These are phyloP conservation scores for Axinella damicornis DNA, from an alignment of 37 sponge, comb jelly and placozoan genomes.

Conservation along the genomic window DNA sequence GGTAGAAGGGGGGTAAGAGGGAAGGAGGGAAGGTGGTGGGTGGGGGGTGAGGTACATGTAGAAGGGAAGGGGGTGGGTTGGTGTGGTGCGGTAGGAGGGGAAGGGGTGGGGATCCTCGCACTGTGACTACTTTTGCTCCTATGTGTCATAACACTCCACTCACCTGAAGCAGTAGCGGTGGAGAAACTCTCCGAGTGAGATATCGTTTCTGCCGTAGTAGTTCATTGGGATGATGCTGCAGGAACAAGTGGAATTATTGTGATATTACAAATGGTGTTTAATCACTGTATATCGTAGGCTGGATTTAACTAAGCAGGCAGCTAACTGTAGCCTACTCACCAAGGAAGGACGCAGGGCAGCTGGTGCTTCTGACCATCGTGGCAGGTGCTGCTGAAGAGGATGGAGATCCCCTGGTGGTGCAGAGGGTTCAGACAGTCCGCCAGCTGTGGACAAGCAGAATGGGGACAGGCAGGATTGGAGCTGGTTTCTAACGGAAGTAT, in stretches of 20 bases:
- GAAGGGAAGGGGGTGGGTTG: background rate
- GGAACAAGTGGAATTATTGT: background rate
- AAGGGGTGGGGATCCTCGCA: no score
- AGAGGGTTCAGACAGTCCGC: slow-evolving; percentile 75
- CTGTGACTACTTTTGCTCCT: no score
- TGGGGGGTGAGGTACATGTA: no score
- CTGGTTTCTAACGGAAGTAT: no score
- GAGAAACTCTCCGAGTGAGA: slow-evolving; percentile 91
- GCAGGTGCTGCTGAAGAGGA: slow-evolving; percentile 75
- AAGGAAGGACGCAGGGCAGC: slow-evolving; percentile 59
- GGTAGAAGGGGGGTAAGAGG: no score
- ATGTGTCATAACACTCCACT: background rate
- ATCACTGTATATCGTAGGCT: no score
- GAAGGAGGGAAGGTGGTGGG: no score
- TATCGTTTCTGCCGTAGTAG: slow-evolving; percentile 93
- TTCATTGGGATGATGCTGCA: slow-evolving; percentile 69
- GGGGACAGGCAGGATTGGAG: no score
- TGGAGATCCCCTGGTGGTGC: slow-evolving; percentile 74
- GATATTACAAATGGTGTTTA: no score
- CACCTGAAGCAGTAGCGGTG: slow-evolving; percentile 90
- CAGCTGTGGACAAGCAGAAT: slow-evolving; percentile 2
- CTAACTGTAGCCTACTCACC: slow-evolving; percentile 11
- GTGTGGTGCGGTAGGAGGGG: background rate
- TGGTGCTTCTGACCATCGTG: slow-evolving; percentile 68
- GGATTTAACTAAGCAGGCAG: no score